Base-by-base conservation (phyloP, 2,888 invertebrate genomes). In the Tetropium fuscum region DNA sequence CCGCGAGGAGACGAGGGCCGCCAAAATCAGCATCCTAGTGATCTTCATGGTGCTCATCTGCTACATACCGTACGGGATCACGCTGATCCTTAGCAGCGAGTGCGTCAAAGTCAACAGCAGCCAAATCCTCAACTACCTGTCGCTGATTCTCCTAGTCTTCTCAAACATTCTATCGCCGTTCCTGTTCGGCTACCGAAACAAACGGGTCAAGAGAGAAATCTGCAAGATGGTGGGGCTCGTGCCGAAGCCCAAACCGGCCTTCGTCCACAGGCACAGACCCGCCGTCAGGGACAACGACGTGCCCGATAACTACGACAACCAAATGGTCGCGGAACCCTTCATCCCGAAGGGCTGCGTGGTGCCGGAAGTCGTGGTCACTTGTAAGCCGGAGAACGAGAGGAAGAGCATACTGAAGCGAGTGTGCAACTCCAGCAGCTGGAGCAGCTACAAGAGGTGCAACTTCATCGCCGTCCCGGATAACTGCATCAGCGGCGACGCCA, bases 1-100 rank as follows among this genome's bases (percentile, higher is more conserved):
- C 78, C 86, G 94, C 51, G 95, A 95, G 78, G 95, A 95, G 82
- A 92, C 94, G 68, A 87, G 94, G 66, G 94, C 95, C 1, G 95
- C 94, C 5, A 89, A 94, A 67, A 93, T 95, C 48, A 94, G 94
- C 75, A 89, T 90, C 43, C 80, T 92, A 63, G 92, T 93, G 63
- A 87, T 92, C 75, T 86, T 91, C 27, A 90, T 92, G 81, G 88
- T 82, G 11, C 70, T 84, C 1, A 80, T 85, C 2, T 84, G 85
- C 64, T 87, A 87, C 48, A 74, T 84, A 25, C 84, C 85, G 0
- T 82, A 81, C 64, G 81, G 81, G 7, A 43, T 80, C 47, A 76
- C 78, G 1, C 68, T 80, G 22, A 71, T 81, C 2, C 56, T 80
- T 18, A 78, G 74, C 72, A 77, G 72, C 18, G 78, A 74, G 36